Evolutionary conservation across 2,113 vertebrate genomes (phyloP).

Genomic region (Apeltes quadracus): DNA sequence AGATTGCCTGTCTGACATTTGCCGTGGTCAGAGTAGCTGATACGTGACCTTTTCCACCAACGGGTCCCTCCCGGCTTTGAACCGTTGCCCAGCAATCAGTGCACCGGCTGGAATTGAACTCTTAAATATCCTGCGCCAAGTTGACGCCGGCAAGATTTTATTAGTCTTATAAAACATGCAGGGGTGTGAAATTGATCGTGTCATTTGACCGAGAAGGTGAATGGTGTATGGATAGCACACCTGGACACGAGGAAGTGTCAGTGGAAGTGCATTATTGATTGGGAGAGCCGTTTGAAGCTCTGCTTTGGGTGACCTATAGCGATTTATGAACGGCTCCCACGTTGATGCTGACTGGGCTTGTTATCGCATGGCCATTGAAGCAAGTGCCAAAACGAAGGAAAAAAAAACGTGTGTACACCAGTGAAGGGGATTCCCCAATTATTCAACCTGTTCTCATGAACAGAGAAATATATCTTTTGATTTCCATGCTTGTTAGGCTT

Average conservation of each 20-base stretch:
- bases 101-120: constrained; percentile 46
- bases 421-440: not conserved
- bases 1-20: constrained; percentile 75
- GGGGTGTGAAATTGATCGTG: constrained; percentile 49
- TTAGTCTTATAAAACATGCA: constrained; percentile 60
- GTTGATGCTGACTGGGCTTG: constrained; percentile 2
- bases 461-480: not conserved
- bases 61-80: constrained; percentile 48
- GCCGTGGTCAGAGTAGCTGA: constrained; percentile 61
- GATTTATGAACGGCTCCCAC: constrained; percentile 20
- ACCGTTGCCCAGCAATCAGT: constrained; percentile 31
- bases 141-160: constrained; percentile 53
- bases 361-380: not conserved
- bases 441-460: not conserved
- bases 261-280: constrained; percentile 53
- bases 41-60: constrained; percentile 71
- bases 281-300: constrained; percentile 31
- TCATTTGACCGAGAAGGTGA: constrained; percentile 43
- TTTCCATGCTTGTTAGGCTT: not conserved
- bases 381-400: not conserved
- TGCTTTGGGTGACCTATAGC: constrained; percentile 10
- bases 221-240: constrained; percentile 44
- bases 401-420: not conserved
- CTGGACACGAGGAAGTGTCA: constrained; percentile 34
- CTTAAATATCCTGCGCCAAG: constrained; percentile 55